Conservation (phyloP, 2,113 vertebrate genomes). For the Onychostoma macrolepis region DNA sequence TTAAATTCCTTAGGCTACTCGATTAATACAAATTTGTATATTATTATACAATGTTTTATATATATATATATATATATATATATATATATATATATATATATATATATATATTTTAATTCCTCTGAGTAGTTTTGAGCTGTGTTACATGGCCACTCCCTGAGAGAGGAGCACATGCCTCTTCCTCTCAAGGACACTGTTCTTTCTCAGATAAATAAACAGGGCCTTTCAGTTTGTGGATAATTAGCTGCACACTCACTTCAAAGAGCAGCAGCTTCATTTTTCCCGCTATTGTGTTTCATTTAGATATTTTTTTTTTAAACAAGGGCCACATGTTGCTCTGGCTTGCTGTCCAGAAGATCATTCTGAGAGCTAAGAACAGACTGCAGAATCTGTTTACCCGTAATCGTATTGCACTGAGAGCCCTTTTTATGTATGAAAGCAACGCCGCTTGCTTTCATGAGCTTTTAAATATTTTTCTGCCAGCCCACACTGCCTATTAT, state of each 20-base stretch:
- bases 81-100: no score
- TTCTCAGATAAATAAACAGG: slow-evolving; percentile 63
- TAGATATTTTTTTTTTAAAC: slow-evolving; percentile 68
- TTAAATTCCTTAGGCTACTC: neutral
- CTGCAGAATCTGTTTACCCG: neutral
- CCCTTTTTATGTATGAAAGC: neutral
- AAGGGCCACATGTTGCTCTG: slow-evolving; percentile 69
- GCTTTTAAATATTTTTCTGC: neutral
- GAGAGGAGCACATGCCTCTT: slow-evolving; percentile 24
- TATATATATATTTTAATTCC: neutral
- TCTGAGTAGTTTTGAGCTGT: slow-evolving; percentile 46
- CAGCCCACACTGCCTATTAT: neutral
- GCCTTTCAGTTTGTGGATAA: slow-evolving; percentile 68
- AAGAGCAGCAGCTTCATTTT: slow-evolving; percentile 68
- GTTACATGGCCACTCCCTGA: neutral
- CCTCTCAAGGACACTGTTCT: slow-evolving; percentile 9
- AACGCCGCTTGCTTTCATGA: neutral
- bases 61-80: no score
- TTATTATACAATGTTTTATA: no score
- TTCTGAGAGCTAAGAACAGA: slow-evolving; percentile 15
- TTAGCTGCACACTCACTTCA: slow-evolving; percentile 72
- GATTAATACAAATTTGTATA: no score
- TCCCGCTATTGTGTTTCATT: slow-evolving; percentile 69
- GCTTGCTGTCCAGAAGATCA: slow-evolving; percentile 54
- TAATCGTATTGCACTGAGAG: neutral